phyloP scores from a whole-genome alignment of 2,113 vertebrate species.

The Nerophis ophidion region DNA sequence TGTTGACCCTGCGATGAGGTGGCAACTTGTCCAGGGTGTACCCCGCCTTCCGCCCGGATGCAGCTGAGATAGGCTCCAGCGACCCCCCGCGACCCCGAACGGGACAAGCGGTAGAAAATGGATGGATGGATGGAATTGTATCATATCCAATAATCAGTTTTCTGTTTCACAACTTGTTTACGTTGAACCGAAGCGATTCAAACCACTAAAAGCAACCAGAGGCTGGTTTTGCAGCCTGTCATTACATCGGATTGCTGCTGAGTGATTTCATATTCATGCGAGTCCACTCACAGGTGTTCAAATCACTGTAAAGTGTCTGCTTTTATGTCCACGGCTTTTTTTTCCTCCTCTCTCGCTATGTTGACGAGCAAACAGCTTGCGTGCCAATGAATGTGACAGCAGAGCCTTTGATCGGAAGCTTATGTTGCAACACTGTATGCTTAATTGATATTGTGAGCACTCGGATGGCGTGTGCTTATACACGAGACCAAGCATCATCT shows the following conservation, averaged over 20 bases:
- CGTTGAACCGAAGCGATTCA: not conserved
- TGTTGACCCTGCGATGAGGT: too few species aligned
- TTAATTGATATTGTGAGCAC: too few species aligned
- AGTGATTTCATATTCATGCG: not conserved
- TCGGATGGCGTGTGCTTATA: too few species aligned
- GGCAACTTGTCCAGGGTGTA: too few species aligned
- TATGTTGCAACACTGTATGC: too few species aligned
- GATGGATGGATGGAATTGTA: too few species aligned
- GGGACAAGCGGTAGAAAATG: too few species aligned
- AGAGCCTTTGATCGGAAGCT: too few species aligned
- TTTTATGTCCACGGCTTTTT: not conserved
- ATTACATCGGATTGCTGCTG: not conserved
- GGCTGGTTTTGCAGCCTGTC: not conserved
- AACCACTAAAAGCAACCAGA: not conserved
- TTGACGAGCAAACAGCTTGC: constrained; percentile 1
- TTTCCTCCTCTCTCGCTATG: not conserved
- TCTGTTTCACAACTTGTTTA: not conserved
- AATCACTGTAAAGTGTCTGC: not conserved
- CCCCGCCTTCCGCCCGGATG: too few species aligned
- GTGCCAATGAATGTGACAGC: not conserved
- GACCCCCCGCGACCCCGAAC: too few species aligned
- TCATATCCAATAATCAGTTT: not conserved
- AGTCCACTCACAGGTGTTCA: not conserved
- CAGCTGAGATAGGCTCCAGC: too few species aligned
- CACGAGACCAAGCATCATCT: too few species aligned